phyloP scores from a whole-genome alignment of 2,888 invertebrate genomes.

The Gisinianus flammeolus region DNA sequence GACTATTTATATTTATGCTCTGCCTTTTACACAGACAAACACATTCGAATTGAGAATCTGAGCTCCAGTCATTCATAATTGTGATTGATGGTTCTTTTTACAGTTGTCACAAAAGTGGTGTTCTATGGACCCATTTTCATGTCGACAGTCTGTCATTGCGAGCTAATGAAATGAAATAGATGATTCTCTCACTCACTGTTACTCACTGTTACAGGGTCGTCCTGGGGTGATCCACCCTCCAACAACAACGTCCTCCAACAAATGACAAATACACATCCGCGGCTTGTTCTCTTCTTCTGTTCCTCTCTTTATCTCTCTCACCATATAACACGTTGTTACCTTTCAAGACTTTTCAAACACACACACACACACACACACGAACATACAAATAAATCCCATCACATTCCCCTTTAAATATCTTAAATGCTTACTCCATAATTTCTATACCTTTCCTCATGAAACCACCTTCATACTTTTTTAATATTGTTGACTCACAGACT shows the following conservation, averaged over 20 bases:
- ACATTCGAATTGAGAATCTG: constrained; percentile 13
- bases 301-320: background rate
- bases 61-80: constrained; percentile 45
- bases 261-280: constrained; percentile 7
- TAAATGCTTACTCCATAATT: too few relatives aligned
- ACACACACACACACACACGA: too few relatives aligned
- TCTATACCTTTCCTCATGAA: too few relatives aligned
- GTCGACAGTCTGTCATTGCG: constrained; percentile 34
- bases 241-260: too few relatives aligned
- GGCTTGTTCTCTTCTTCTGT: constrained; percentile 11
- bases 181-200: constrained; percentile 25
- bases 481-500: too few relatives aligned
- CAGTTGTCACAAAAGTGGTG: constrained; percentile 24
- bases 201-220: constrained; percentile 26
- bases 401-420: too few relatives aligned
- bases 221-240: constrained; percentile 25
- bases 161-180: constrained; percentile 38
- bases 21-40: background rate
- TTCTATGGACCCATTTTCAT: constrained; percentile 32
- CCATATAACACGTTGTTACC: too few relatives aligned
- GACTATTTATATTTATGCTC: background rate
- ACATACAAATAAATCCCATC: too few relatives aligned
- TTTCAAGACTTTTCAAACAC: too few relatives aligned
- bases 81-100: constrained; percentile 46
- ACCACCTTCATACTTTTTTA: too few relatives aligned